Evolutionary conservation across 2,888 invertebrate species (phyloP).

Genomic region (Volucella inflata): DNA sequence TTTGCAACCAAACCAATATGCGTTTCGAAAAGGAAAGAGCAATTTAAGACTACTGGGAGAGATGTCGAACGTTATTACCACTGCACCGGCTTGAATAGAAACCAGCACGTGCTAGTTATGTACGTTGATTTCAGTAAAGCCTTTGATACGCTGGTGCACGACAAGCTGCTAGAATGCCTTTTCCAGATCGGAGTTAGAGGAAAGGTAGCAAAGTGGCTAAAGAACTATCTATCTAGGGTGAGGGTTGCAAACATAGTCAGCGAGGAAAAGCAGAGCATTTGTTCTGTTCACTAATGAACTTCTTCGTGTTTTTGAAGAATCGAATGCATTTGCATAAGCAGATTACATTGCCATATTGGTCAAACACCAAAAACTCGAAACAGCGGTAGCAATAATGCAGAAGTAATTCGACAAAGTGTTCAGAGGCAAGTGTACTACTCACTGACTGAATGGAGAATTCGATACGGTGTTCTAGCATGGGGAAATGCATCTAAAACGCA

Average conservation of each 20-base stretch:
- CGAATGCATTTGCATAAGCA: constrained; percentile 1
- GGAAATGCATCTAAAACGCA: constrained; percentile 4
- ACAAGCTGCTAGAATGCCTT: no score
- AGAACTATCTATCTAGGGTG: background rate
- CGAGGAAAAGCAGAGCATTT: no score
- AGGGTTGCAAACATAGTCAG: constrained; percentile 2
- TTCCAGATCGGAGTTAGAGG: background rate
- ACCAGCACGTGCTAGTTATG: background rate
- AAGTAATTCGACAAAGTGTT: no score
- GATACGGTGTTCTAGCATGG: constrained; percentile 18
- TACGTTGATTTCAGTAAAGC: background rate
- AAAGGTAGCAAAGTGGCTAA: constrained; percentile 1
- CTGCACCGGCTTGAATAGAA: background rate
- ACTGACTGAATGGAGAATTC: no score
- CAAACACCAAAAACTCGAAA: constrained; percentile 7
- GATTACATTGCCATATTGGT: no score
- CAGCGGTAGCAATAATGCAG: no score
- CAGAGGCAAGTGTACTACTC: constrained; percentile 12
- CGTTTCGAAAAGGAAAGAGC: constrained; percentile 1
- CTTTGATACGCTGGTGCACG: no score
- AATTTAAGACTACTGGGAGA: background rate
- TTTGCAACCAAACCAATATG: constrained; percentile 6
- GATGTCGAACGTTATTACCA: background rate
- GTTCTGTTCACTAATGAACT: constrained; percentile 16
- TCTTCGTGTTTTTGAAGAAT: constrained; percentile 2